Evolutionary conservation across 2,888 invertebrate species (phyloP).

Genomic region (Ophion slaviceki): DNA sequence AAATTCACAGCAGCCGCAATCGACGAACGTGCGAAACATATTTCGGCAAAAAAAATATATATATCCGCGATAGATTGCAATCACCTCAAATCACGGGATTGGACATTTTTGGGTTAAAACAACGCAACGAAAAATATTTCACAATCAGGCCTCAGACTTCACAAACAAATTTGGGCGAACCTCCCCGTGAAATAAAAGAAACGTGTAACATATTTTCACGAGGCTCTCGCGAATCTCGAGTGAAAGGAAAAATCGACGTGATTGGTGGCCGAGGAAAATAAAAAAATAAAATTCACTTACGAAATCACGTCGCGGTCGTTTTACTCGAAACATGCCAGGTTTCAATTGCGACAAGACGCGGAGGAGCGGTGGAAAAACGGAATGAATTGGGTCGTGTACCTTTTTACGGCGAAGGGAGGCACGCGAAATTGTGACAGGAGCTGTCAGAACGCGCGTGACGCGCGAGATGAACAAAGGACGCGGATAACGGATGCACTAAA

Average conservation of each 20-base stretch:
- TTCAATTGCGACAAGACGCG: not conserved
- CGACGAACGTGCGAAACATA: not conserved
- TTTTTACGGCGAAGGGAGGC: conserved; percentile 26
- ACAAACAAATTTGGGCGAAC: not conserved
- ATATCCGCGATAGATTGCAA: too few species aligned
- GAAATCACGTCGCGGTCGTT: conserved; percentile 28
- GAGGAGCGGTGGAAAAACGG: not conserved
- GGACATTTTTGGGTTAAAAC: conserved; percentile 9
- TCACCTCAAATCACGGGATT: too few species aligned
- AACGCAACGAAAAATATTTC: not conserved
- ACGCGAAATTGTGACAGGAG: conserved; percentile 61
- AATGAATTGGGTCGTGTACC: conserved; percentile 38
- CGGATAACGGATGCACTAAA: conserved; percentile 52
- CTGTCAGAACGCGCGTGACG: conserved; percentile 64
- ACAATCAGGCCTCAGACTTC: not conserved
- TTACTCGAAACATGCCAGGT: not conserved
- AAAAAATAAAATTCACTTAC: conserved; percentile 32
- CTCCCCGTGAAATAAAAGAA: not conserved
- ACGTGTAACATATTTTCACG: conserved; percentile 8
- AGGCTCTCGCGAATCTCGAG: conserved; percentile 6
- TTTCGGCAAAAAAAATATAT: not conserved
- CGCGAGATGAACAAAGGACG: conserved; percentile 65
- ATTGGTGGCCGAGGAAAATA: not conserved
- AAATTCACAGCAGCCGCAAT: not conserved
- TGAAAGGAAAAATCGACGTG: conserved; percentile 23